Conservation (phyloP, 1,140 invertebrate species). For the Nasonia longicornis region DNA sequence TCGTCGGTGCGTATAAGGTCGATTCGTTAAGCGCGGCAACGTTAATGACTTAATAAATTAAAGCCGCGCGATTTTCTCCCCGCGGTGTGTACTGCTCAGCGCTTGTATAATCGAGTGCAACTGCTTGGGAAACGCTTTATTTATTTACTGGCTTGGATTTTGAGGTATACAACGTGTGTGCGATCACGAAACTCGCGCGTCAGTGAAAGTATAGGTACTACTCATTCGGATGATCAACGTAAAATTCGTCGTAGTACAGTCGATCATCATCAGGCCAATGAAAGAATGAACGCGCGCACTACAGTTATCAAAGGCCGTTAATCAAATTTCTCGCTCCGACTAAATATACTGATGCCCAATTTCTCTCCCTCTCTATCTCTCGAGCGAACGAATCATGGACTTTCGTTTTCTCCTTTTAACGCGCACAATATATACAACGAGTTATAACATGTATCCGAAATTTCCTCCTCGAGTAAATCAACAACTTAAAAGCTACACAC, state of each 20-base stretch:
- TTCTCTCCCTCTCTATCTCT: not conserved
- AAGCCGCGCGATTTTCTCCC: not conserved
- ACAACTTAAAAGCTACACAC: too few species aligned
- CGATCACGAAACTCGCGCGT: too few species aligned
- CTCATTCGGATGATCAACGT: not conserved
- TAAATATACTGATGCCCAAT: not conserved
- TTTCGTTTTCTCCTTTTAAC: not conserved
- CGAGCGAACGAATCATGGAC: not conserved
- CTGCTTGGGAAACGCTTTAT: not conserved
- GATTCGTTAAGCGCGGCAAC: not conserved
- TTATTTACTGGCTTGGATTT: not conserved
- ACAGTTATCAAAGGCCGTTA: not conserved
- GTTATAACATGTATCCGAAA: too few species aligned
- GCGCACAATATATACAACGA: not conserved
- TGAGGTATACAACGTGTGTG: too few species aligned
- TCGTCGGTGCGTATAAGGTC: not conserved
- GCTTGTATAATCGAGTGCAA: constrained; percentile 26
- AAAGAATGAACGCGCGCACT: not conserved
- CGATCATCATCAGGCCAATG: not conserved
- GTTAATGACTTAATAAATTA: constrained; percentile 43
- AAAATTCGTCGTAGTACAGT: not conserved
- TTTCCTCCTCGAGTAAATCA: not conserved
- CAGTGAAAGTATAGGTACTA: not conserved
- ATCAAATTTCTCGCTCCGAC: not conserved
- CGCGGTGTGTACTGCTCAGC: not conserved